Evolutionary conservation across 2,113 vertebrate genomes (phyloP).

Genomic region (Indicator indicator): DNA sequence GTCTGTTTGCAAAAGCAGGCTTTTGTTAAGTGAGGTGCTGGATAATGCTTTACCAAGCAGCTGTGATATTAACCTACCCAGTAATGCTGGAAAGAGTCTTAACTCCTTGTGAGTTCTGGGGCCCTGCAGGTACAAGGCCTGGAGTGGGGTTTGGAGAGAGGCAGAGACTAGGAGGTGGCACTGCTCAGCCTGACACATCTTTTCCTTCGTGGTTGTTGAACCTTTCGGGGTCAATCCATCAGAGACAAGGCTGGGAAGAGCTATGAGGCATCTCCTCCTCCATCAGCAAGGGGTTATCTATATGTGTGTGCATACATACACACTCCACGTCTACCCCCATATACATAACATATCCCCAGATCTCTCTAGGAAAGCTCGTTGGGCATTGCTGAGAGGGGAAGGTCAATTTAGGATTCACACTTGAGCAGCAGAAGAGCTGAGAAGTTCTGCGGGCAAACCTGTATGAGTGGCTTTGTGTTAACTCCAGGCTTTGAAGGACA

Average conservation of each 20-base stretch:
- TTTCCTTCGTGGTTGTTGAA: neutral
- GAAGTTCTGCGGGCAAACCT: conserved; percentile 26
- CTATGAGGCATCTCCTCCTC: neutral
- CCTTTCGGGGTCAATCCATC: neutral
- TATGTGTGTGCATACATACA: fast-evolving
- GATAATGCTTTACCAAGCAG: conserved; percentile 91
- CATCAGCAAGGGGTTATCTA: neutral
- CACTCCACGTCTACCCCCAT: fast-evolving
- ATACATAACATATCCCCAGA: neutral
- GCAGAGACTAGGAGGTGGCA: neutral
- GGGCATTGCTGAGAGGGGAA: neutral
- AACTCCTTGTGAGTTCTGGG: conserved; percentile 79
- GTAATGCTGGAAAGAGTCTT: conserved; percentile 76
- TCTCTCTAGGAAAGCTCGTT: neutral
- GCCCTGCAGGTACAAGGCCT: neutral
- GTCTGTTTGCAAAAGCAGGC: conserved; percentile 93
- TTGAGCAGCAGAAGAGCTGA: neutral
- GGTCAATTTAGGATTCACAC: conserved; percentile 47
- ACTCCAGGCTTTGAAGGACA: neutral
- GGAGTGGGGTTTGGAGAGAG: neutral
- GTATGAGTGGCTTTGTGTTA: neutral
- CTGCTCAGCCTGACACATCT: neutral
- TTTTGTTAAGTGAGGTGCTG: conserved; percentile 90
- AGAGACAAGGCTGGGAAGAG: neutral
- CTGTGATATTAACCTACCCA: conserved; percentile 92